A percentile compares a stretch with the other conserved stretches of the same genome.
These are phyloP conservation scores for Aurelia aurita complex sp. Pacific DNA, from an alignment of 30 jellyfish, hydroid and myxozoan genomes.

Conservation along the genomic window DNA sequence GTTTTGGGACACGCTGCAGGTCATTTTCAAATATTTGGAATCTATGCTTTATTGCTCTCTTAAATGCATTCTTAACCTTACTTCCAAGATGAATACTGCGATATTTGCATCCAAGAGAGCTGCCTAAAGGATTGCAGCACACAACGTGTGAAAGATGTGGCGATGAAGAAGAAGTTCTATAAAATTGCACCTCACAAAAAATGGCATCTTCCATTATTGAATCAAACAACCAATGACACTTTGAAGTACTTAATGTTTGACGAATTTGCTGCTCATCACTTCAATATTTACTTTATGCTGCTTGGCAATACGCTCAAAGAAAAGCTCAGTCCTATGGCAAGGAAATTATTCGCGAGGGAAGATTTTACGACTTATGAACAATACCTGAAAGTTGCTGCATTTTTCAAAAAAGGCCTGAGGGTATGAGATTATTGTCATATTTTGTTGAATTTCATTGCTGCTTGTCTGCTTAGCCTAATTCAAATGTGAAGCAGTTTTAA, in stretches of 20 bases:
- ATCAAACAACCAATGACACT: conserved; percentile 31
- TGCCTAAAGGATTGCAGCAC: too few species aligned
- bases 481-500: too few species aligned
- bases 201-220: conserved; percentile 43
- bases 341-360: neutral
- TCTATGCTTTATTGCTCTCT: too few species aligned
- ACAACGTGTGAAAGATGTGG: neutral
- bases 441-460: too few species aligned
- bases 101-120: too few species aligned
- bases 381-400: conserved; percentile 42
- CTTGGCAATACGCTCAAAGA: conserved; percentile 16
- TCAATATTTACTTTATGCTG: conserved; percentile 53
- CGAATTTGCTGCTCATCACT: conserved; percentile 69
- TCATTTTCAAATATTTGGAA: too few species aligned
- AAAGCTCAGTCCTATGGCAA: conserved; percentile 21
- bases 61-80: too few species aligned
- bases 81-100: too few species aligned
- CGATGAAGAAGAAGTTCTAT: conserved; percentile 14
- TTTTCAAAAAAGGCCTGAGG: conserved; percentile 20
- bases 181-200: conserved; percentile 22
- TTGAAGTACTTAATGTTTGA: conserved; percentile 48
- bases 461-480: too few species aligned
- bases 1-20: too few species aligned
- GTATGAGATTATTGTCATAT: neutral
- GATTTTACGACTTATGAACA: conserved; percentile 42